Evolutionary conservation across 2,113 vertebrate species (phyloP), one percentile per base, ranked within the genome.

Genomic region (Willisornis vidua): DNA sequence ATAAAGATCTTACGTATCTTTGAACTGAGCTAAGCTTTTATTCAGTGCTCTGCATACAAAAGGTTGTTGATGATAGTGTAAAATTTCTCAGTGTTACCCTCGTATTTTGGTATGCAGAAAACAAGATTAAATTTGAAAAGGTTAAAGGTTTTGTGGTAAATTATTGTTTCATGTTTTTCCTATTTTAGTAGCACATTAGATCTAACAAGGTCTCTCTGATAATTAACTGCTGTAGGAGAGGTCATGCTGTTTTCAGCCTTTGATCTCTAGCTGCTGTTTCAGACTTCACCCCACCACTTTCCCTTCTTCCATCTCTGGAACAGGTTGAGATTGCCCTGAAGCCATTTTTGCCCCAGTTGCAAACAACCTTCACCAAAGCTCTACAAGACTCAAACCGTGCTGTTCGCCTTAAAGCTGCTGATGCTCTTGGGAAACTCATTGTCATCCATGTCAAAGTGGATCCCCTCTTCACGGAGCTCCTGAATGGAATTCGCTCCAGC

Each of bases 291-390:
- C 13, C 8, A 22, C 20, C 29, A 37, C 19, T 73, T 92, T 48
- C 46, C 16, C 11, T 43, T 71, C 58, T 70, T 76, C 54, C 39
- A 14, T 76, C n/a, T 87, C 80, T 74, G 58, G 7, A 52, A 10
- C 29, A 99, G 99, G 99, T 99, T 93, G 99, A 99, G 66, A 99
- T 99, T 66, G 99, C 98, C 72, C 96, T 99, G 97, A 99, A 99
- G 97, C 99, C 99, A 1, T 99, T 99, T 98, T 98, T 99, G 96
- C 99, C 99, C 33, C 99, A 99, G 86, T 97, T 99, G 77, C 99
- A 99, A 98, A 99, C 99, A 89, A 99, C 99, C 43, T 99, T 99
- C 97, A 98, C 99, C 55, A 99, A 99, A 97, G 99, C 99, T 14
- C 97, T 99, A 14, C 99, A 99, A 96, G 99, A 99, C 88, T 98